phyloP scores from a whole-genome alignment of 2,797 vertebrate species.

The Acrossocheilus fasciatus region DNA sequence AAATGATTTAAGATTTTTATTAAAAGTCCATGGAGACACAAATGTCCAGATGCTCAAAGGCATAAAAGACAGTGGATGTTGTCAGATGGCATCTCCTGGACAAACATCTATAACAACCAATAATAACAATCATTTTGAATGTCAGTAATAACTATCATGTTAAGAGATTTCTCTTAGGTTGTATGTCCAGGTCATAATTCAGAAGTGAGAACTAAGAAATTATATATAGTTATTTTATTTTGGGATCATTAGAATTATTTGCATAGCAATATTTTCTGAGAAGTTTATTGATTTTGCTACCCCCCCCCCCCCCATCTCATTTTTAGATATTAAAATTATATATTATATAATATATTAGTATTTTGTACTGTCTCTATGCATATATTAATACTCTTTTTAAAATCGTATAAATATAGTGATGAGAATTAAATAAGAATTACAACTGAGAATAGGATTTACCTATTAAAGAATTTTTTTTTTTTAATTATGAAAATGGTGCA shows the following conservation, averaged over 20 bases:
- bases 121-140: background rate
- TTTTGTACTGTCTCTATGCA: background rate
- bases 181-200: background rate
- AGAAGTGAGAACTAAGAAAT: background rate
- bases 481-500: background rate
- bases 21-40: constrained; percentile 45
- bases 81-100: background rate
- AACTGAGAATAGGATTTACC: too few relatives aligned
- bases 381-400: background rate
- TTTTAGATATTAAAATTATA: too few relatives aligned
- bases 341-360: background rate
- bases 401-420: too few relatives aligned
- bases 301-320: too few relatives aligned
- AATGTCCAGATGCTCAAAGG: constrained; percentile 51
- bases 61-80: constrained; percentile 40
- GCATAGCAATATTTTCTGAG: background rate
- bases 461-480: too few relatives aligned
- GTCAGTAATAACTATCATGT: background rate
- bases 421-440: too few relatives aligned
- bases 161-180: background rate
- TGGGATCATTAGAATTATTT: background rate
- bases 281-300: background rate
- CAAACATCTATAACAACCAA: background rate
- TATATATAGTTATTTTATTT: background rate
- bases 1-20: constrained; percentile 65